A percentile compares a stretch with the other conserved stretches of the same genome.
Evolutionary conservation across 37 sponge, comb jelly and placozoan species (phyloP).

Genomic region (Aplysina aerophoba): DNA sequence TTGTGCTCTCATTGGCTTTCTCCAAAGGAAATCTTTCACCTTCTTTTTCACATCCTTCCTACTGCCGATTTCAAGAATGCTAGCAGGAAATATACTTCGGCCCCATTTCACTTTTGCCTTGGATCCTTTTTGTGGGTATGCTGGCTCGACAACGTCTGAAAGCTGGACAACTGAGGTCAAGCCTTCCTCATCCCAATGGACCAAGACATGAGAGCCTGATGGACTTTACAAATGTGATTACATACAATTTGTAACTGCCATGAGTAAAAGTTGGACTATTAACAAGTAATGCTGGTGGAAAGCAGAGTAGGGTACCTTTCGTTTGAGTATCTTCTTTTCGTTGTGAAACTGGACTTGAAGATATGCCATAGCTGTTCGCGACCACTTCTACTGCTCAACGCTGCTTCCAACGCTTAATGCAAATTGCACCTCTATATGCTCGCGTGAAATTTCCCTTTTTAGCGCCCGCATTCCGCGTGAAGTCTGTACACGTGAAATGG

Average conservation of each 20-base stretch:
- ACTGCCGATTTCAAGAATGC: neutral
- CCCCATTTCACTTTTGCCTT: conserved; percentile 13
- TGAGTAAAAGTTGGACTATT: no score
- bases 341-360: no score
- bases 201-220: neutral
- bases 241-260: no score
- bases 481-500: no score
- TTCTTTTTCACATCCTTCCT: neutral
- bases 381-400: no score
- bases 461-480: no score
- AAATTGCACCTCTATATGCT: no score
- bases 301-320: neutral
- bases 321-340: no score
- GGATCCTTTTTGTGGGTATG: neutral
- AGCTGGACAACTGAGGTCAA: conserved; percentile 24
- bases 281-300: no score
- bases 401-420: no score
- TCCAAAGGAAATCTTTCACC: conserved; percentile 1
- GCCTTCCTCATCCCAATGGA: conserved; percentile 28
- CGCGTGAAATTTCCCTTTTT: no score
- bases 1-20: neutral
- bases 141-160: conserved; percentile 2
- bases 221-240: neutral
- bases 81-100: neutral
- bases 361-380: no score